Conservation (phyloP, 2,113 vertebrate genomes). For the Crypturellus undulatus region DNA sequence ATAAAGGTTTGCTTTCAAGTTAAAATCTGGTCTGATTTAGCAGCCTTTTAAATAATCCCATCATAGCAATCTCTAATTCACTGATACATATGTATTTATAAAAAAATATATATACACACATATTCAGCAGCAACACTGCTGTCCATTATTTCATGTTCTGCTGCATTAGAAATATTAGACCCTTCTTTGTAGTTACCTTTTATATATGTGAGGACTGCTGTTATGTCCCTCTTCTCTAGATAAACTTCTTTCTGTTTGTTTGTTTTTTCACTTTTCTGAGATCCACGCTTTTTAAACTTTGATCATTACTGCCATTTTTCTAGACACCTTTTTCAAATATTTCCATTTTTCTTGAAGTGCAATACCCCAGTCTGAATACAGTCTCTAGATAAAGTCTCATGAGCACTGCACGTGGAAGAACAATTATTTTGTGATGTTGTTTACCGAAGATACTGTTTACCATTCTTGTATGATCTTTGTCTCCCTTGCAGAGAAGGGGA, state of each 20-base stretch:
- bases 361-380: not conserved
- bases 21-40: not conserved
- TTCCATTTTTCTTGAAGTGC: not conserved
- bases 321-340: not conserved
- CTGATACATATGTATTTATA: not conserved
- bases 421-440: not conserved
- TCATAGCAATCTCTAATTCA: not conserved
- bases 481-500: not conserved
- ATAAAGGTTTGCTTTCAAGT: not conserved
- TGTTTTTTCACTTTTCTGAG: not conserved
- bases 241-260: not conserved
- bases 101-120: not conserved
- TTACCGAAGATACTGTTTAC: not conserved
- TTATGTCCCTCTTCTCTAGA: not conserved
- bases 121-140: not conserved
- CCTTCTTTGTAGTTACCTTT: not conserved
- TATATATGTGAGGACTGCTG: not conserved
- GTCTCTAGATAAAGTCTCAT: not conserved
- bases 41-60: not conserved
- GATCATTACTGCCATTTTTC: not conserved
- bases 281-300: not conserved
- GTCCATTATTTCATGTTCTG: not conserved
- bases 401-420: not conserved
- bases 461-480: not conserved
- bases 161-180: not conserved